Conservation (phyloP, 2,888 invertebrate species). For the Therioaphis trifolii region DNA sequence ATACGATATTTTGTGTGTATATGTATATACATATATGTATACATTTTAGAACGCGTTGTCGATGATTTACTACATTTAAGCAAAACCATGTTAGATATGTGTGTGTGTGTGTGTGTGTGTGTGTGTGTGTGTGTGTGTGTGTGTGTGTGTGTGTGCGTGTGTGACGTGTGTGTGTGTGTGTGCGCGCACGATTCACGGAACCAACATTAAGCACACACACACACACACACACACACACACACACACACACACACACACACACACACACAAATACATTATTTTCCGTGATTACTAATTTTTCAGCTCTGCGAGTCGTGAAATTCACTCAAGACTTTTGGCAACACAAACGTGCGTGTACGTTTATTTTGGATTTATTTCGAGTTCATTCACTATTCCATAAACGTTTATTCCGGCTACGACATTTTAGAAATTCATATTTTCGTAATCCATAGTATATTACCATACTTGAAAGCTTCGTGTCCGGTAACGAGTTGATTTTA, state of each 20-base stretch:
- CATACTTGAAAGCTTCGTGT: no score
- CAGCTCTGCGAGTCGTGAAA: background rate
- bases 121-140: background rate
- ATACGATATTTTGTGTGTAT: background rate
- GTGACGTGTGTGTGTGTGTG: background rate
- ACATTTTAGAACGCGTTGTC: no score
- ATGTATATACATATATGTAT: no score
- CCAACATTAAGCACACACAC: no score
- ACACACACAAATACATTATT: background rate
- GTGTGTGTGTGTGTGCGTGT: no score
- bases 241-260: no score
- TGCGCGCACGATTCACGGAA: no score
- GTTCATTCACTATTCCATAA: background rate
- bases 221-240: no score
- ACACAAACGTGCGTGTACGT: background rate
- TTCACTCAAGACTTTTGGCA: background rate
- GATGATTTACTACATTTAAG: background rate
- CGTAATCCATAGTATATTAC: no score
- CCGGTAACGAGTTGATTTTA: no score
- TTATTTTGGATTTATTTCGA: background rate
- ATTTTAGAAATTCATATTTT: background rate
- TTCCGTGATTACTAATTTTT: background rate
- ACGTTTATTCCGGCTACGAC: background rate
- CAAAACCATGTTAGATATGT: background rate
- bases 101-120: no score